Evolutionary conservation across 2,888 invertebrate species (phyloP), one percentile per base, ranked within the genome.

Genomic region (Melinaea marsaeus): DNA sequence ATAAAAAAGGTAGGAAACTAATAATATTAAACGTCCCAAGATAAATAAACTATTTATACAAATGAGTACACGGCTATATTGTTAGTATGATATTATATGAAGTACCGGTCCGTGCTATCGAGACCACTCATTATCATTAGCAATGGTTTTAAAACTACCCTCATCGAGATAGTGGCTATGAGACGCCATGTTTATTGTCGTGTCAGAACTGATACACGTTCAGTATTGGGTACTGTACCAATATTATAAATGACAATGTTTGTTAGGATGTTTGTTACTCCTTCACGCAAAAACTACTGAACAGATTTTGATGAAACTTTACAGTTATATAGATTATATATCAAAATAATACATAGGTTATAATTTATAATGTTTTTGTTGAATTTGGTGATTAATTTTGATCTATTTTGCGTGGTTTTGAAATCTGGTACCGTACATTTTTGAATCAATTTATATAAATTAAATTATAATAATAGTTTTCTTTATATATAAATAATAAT

Each of bases 131-230:
- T 51, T 32, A 51, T 51, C 58, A 59, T 56, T 58, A 61, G 46
- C 60, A 33, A 57, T 46, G 57, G 58, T 61, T 61, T 63, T 63
- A 59, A 66, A 66, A 66, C 66, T 61, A 66, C 63, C 66, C 37
- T 37, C 61, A 66, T 63, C 54, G 57, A 47, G 59, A 22, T 51
- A 58, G 13, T 33, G 55, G 37, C 34, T 6, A 46, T 46, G 47
- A 56, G 35, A 45, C 47, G 34, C 48, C 22, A 56, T 61, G 37
- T 56, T 56, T 56, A 55, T 37, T 46, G 7, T 48, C 35, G 33
- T 48, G 57, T 51, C 51, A 51, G 51, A 32, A 4, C 51, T 32
- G 9, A 32, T 11, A 32, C 7, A 11, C 3, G 51, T 51, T 11
- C 51, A 51, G 32, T 11, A 22, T 32, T 51, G 32, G 51, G 32